phyloP scores from a whole-genome alignment of 1,140 invertebrate genomes.

The Ceratina calcarata region DNA sequence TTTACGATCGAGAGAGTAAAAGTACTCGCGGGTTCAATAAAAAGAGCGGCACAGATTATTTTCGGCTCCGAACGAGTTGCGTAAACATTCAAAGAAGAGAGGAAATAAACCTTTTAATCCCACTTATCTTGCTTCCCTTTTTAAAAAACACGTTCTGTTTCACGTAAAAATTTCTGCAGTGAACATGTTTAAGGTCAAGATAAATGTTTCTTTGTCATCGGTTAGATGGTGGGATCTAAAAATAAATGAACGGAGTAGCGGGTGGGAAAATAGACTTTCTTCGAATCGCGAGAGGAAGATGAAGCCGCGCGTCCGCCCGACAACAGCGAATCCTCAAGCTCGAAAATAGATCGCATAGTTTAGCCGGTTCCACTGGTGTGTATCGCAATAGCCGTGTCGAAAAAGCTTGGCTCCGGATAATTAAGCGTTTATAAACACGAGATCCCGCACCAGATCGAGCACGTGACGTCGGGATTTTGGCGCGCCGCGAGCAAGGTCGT shows the following conservation, averaged over 20 bases:
- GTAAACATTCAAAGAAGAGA: conserved; percentile 1
- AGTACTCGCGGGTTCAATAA: not conserved
- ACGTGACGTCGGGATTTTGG: not conserved
- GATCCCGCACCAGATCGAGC: not conserved
- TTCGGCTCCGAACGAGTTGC: not conserved
- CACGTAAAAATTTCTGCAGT: not conserved
- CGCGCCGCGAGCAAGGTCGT: not conserved
- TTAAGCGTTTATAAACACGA: conserved; percentile 30
- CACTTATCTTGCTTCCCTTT: not conserved
- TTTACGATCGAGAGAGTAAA: not conserved
- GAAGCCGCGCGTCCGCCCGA: conserved; percentile 29
- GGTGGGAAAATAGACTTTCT: conserved; percentile 30
- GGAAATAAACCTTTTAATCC: conserved; percentile 13
- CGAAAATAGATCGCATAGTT: conserved; percentile 60
- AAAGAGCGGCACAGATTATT: conserved; percentile 12
- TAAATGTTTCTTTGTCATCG: too few species aligned
- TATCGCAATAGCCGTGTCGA: conserved; percentile 20
- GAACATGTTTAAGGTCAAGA: too few species aligned
- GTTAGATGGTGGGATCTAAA: not conserved
- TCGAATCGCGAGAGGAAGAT: conserved; percentile 31
- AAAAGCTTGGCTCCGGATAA: conserved; percentile 33
- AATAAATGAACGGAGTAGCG: conserved; percentile 6
- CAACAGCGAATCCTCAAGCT: conserved; percentile 58
- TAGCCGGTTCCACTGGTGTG: conserved; percentile 16
- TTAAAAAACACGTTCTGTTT: not conserved